These are phyloP conservation scores for Thamnophis sirtalis DNA, from an alignment of 2,113 vertebrate species.

Conservation along the genomic window DNA sequence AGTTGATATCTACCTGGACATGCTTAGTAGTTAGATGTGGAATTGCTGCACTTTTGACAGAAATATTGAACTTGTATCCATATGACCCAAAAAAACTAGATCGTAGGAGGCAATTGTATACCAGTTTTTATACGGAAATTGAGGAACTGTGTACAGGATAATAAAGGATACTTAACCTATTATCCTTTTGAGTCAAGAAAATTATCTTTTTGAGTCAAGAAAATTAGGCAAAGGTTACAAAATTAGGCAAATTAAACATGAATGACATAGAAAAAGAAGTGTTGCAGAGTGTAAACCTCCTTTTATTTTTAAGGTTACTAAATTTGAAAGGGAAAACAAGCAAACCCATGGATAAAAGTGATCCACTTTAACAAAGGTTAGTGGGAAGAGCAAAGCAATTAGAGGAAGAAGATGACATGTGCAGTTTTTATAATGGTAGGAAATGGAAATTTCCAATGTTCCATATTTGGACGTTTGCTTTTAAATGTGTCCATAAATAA, in stretches of 20 bases:
- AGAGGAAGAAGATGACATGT: not conserved
- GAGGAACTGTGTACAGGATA: not conserved
- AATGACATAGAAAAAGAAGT: not conserved
- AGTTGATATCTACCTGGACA: not conserved
- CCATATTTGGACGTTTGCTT: not conserved
- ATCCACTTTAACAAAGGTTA: not conserved
- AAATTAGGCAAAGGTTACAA: not conserved
- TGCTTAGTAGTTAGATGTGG: not conserved
- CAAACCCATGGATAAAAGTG: not conserved
- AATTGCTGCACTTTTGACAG: not conserved
- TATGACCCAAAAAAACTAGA: not conserved
- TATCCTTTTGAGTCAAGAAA: not conserved
- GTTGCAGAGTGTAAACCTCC: not conserved
- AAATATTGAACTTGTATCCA: not conserved
- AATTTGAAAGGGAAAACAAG: not conserved
- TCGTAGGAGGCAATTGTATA: not conserved
- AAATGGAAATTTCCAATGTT: not conserved
- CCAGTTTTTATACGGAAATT: not conserved
- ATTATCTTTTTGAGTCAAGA: not conserved
- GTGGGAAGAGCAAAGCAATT: not conserved
- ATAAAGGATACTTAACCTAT: not conserved
- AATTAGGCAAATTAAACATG: not conserved
- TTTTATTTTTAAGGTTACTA: not conserved
- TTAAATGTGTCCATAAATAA: not conserved
- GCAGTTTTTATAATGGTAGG: not conserved